Conservation (phyloP, 2,888 invertebrate genomes). For the Dasypolia templi region DNA sequence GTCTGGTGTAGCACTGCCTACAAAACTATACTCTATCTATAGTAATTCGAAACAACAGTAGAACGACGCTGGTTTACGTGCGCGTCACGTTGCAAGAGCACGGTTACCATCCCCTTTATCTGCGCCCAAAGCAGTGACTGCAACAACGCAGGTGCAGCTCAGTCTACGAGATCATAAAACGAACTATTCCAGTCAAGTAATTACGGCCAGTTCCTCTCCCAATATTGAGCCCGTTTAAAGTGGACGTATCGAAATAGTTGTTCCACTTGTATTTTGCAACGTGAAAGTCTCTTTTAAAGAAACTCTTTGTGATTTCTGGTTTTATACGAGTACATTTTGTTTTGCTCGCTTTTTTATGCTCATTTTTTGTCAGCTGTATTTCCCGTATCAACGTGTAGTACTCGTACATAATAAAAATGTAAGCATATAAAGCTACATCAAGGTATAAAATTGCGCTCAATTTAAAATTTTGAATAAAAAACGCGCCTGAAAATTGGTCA, state of each 20-base stretch:
- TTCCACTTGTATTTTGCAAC: slow-evolving; percentile 30
- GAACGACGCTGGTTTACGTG: slow-evolving; percentile 45
- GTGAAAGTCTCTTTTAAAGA: neutral
- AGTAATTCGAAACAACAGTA: slow-evolving; percentile 32
- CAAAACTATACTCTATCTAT: slow-evolving; percentile 40
- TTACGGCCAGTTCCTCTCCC: slow-evolving; percentile 64
- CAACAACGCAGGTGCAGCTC: slow-evolving; percentile 65
- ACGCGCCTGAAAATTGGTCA: slow-evolving; percentile 59
- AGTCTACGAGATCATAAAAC: slow-evolving; percentile 67
- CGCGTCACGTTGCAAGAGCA: slow-evolving; percentile 40
- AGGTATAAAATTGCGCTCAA: too few relatives aligned
- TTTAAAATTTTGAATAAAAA: too few relatives aligned
- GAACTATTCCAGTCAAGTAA: slow-evolving; percentile 67
- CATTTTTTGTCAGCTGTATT: neutral
- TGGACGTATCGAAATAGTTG: slow-evolving; percentile 31
- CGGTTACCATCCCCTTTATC: slow-evolving; percentile 55
- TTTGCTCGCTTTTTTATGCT: neutral
- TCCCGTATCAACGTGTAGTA: neutral
- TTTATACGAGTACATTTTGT: neutral
- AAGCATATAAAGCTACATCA: neutral
- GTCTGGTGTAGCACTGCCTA: slow-evolving; percentile 7
- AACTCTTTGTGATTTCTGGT: neutral
- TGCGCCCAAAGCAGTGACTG: slow-evolving; percentile 50
- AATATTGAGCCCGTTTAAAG: slow-evolving; percentile 58
- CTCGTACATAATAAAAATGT: neutral